phyloP scores from a whole-genome alignment of 2,113 vertebrate genomes.

The Dolichallabes microphthalmus region DNA sequence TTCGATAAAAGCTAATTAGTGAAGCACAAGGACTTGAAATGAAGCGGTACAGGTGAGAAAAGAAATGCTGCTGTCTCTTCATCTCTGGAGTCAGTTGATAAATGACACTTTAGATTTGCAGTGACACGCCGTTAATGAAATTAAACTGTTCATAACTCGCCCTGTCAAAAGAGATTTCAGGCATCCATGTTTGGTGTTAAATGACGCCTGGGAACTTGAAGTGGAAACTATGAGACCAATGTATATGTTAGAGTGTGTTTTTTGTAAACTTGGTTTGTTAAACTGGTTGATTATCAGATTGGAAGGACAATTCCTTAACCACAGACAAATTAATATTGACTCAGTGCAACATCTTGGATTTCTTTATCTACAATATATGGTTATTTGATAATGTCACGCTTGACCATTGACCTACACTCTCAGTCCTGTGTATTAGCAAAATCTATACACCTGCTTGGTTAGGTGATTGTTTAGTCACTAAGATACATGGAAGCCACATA shows the following conservation, averaged over 20 bases:
- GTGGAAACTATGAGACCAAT: background rate
- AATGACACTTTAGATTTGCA: conserved; percentile 72
- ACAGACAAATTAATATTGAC: background rate
- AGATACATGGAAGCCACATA: background rate
- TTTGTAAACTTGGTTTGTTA: background rate
- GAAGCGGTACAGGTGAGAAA: conserved; percentile 38
- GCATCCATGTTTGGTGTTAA: conserved; percentile 56
- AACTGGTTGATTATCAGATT: background rate
- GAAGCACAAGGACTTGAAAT: conserved; percentile 28
- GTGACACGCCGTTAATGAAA: conserved; percentile 71
- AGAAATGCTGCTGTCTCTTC: conserved; percentile 27
- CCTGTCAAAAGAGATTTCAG: conserved; percentile 63
- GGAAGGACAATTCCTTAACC: background rate
- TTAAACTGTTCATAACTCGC: conserved; percentile 72
- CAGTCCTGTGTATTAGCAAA: background rate
- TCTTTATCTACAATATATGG: background rate
- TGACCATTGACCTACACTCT: background rate
- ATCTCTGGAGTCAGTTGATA: conserved; percentile 63
- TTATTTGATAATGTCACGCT: background rate
- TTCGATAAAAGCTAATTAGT: conserved; percentile 42
- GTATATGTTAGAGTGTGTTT: conserved; percentile 6
- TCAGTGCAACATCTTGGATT: background rate
- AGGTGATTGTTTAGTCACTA: background rate
- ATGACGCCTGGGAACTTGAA: conserved; percentile 46
- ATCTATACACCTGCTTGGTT: background rate